Evolutionary conservation across 2,888 invertebrate genomes (phyloP), one percentile per base, ranked within the genome.

Genomic region (Tetragonula carbonaria): DNA sequence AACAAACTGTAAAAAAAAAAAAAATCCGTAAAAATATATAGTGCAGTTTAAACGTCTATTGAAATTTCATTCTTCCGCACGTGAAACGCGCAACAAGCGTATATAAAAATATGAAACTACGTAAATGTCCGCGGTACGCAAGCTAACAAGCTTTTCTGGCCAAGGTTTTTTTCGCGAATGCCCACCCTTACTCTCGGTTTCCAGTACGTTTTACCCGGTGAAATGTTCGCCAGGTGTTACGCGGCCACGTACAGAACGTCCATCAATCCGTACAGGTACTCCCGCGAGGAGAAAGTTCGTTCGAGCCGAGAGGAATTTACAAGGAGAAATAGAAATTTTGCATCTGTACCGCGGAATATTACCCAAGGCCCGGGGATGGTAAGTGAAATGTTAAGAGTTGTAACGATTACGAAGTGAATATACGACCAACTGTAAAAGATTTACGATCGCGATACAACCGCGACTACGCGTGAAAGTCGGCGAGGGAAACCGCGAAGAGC

Each of bases 241-340:
- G 59, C 70, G 71, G 53, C 63, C 82, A 63, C 77, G 83, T 83
- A 77, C 72, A 68, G 28, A 57, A 59, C 74, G 84, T 84, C 85
- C 84, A 85, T 84, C 85, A 84, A 75, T 78, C 51, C 74, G 66
- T 28, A 28, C 28, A 72, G 77, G 80, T 85, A 74, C 77, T 85
- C 85, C 81, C 74, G 71, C 80, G 73, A 80, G 86, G 85, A 85
- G 85, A 85, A 85, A 85, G 85, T 85, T 85, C 50, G 74, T 45
- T 28, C 77, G 77, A 28, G 51, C 67, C 67, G 83, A 57, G 74
- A 74, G 45, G 85, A 85, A 85, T 85, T 85, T 85, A 77, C 72
- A 86, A 85, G 77, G 63, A 85, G 85, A 85, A 86, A 80, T 77
- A 85, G 85, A 85, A 85, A 85, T 81, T 74, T 68, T 38, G 81